Conservation (phyloP, 1,140 invertebrate species). For the Dufourea novaeangliae region DNA sequence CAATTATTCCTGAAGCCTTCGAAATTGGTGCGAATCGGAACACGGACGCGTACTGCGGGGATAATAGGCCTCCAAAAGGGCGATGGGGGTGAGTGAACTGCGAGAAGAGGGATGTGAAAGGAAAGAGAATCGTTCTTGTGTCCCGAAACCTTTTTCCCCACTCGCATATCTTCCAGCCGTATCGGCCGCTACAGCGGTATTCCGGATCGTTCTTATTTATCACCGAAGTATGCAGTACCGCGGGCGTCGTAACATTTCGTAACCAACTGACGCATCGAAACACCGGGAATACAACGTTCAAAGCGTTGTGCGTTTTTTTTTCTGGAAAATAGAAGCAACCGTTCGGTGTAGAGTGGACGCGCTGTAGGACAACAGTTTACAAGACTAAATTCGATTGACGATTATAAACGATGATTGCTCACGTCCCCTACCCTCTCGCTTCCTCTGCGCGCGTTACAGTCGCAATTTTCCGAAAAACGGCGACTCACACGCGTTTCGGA, state of each 20-base stretch:
- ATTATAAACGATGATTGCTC: constrained; percentile 21
- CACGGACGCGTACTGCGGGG: constrained; percentile 18
- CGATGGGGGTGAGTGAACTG: not conserved
- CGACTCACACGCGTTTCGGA: constrained; percentile 19
- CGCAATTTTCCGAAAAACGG: constrained; percentile 39
- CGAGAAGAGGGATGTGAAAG: constrained; percentile 3
- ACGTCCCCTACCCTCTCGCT: not conserved
- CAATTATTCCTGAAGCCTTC: constrained; percentile 48
- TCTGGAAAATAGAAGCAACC: too few relatives aligned
- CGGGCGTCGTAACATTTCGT: not conserved
- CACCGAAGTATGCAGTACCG: constrained; percentile 28
- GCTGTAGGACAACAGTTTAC: too few relatives aligned
- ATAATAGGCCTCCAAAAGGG: constrained; percentile 8
- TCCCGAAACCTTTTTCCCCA: not conserved
- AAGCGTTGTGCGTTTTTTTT: not conserved
- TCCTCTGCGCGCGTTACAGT: not conserved
- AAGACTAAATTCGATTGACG: constrained; percentile 43
- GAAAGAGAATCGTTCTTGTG: not conserved
- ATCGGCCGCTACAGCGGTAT: constrained; percentile 35
- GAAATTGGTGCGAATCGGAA: constrained; percentile 49
- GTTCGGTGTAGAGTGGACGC: too few relatives aligned
- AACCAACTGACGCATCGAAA: constrained; percentile 10
- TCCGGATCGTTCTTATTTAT: constrained; percentile 56
- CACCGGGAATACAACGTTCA: not conserved
- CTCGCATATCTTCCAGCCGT: constrained; percentile 32